Evolutionary conservation across 1,140 invertebrate genomes (phyloP).

Genomic region (Listronotus bonariensis): DNA sequence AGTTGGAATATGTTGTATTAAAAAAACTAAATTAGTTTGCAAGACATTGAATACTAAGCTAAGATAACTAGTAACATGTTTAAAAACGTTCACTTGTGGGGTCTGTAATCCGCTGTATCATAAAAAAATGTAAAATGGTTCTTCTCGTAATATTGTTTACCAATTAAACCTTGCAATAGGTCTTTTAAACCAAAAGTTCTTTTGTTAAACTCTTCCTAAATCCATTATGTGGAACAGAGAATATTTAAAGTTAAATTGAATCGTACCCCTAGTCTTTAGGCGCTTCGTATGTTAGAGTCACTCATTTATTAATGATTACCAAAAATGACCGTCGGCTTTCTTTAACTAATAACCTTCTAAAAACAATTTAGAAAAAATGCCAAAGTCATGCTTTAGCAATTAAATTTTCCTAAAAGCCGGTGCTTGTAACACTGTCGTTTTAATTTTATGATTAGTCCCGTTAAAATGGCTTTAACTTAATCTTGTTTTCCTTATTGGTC

Average conservation of each 20-base stretch:
- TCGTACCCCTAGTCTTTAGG: slow-evolving; percentile 23
- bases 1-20: too few relatives aligned
- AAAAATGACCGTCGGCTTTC: slow-evolving; percentile 29
- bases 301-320: slow-evolving; percentile 32
- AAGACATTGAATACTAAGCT: too few relatives aligned
- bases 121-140: background rate
- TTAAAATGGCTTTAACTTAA: slow-evolving; percentile 6
- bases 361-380: slow-evolving; percentile 18
- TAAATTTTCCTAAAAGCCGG: slow-evolving; percentile 17
- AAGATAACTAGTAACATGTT: too few relatives aligned
- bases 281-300: slow-evolving; percentile 15
- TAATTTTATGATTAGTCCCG: slow-evolving; percentile 10
- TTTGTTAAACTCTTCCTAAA: slow-evolving; percentile 6
- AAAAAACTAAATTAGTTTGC: too few relatives aligned
- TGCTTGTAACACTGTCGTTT: slow-evolving; percentile 7
- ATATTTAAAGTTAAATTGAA: slow-evolving; percentile 27
- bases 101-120: too few relatives aligned
- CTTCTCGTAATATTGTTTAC: background rate
- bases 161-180: slow-evolving; percentile 16
- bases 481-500: background rate
- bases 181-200: slow-evolving; percentile 4
- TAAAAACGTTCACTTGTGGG: too few relatives aligned
- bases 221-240: slow-evolving; percentile 18
- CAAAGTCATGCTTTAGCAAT: slow-evolving; percentile 16
- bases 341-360: slow-evolving; percentile 13